These are phyloP conservation scores for Drosophila phalerata DNA, from an alignment of 2,888 invertebrate genomes.

Conservation along the genomic window DNA sequence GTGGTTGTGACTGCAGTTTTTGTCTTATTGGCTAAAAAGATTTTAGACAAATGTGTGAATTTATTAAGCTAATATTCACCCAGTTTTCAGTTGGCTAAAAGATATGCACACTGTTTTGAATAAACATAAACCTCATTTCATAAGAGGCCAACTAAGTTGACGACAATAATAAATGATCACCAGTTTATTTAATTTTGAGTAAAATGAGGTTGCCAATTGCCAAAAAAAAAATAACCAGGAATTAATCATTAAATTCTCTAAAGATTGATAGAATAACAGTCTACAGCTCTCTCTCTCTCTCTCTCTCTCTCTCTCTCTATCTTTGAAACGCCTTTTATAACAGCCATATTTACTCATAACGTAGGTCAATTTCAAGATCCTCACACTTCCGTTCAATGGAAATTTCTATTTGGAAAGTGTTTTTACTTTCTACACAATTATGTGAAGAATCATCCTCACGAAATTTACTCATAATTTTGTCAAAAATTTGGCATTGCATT, in stretches of 20 bases:
- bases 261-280: too few species aligned
- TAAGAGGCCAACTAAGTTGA: conserved; percentile 11
- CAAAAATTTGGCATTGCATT: conserved; percentile 23
- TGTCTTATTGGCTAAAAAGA: conserved; percentile 2
- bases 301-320: too few species aligned
- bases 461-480: conserved; percentile 21
- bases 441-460: conserved; percentile 49
- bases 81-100: conserved; percentile 38
- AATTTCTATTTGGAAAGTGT: conserved; percentile 29
- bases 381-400: conserved; percentile 17
- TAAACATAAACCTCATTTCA: conserved; percentile 45
- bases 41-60: conserved; percentile 30
- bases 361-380: conserved; percentile 24
- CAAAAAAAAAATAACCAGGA: not conserved
- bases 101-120: conserved; percentile 20
- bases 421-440: conserved; percentile 49
- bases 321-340: not conserved
- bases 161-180: conserved; percentile 29
- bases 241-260: not conserved
- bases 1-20: conserved; percentile 20
- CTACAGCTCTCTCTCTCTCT: not conserved
- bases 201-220: conserved; percentile 46
- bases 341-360: not conserved
- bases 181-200: conserved; percentile 51
- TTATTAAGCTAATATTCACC: conserved; percentile 49